These are phyloP conservation scores for Alcedo atthis DNA, from an alignment of 2,797 vertebrate genomes.

Conservation along the genomic window DNA sequence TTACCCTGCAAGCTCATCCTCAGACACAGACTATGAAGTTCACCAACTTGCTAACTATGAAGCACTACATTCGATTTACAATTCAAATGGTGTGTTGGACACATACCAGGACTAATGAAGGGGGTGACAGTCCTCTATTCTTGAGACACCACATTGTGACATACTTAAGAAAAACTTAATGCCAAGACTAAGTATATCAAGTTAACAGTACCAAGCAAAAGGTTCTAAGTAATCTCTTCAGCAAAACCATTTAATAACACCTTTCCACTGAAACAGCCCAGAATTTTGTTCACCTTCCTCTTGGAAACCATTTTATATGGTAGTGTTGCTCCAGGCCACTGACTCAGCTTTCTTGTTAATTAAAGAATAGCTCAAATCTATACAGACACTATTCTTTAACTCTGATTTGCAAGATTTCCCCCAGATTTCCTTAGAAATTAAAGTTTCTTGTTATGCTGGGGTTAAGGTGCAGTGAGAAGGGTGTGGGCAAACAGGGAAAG, in stretches of 20 bases:
- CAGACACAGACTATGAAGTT: not conserved
- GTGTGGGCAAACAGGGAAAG: constrained; percentile 13
- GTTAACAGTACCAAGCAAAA: constrained; percentile 47
- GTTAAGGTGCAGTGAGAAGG: constrained; percentile 49
- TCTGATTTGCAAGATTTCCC: constrained; percentile 14
- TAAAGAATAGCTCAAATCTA: not conserved
- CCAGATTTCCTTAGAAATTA: constrained; percentile 4
- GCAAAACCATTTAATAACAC: not conserved
- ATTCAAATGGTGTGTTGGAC: not conserved
- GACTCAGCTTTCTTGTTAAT: not conserved
- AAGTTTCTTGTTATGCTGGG: constrained; percentile 28
- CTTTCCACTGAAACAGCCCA: constrained; percentile 8
- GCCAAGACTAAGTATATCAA: constrained; percentile 8
- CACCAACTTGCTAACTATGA: not conserved
- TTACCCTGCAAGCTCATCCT: not conserved
- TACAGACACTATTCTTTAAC: not conserved
- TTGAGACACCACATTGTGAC: not conserved
- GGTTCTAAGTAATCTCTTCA: not conserved
- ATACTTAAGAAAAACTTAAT: constrained; percentile 21
- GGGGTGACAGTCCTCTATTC: constrained; percentile 13
- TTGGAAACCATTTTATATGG: not conserved
- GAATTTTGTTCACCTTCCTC: constrained; percentile 6
- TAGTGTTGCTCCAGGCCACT: not conserved
- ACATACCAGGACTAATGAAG: not conserved
- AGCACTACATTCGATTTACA: constrained; percentile 1